phyloP scores from a whole-genome alignment of 2,797 vertebrate genomes.

The Eulemur rubriventer region DNA sequence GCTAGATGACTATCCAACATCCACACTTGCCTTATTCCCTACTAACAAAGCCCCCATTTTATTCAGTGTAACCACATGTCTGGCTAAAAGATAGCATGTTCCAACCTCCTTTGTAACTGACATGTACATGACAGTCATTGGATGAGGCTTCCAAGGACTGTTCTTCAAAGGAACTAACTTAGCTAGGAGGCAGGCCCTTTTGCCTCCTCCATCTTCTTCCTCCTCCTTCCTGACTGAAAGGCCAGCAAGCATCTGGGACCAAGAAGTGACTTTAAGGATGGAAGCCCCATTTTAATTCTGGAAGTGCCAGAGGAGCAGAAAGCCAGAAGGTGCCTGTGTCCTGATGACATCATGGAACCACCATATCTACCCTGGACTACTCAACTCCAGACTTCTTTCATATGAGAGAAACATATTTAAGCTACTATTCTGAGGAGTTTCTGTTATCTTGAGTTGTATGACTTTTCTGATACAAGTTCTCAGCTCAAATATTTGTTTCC shows the following conservation, averaged over 20 bases:
- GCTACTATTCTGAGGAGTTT: background rate
- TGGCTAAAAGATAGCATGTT: background rate
- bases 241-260: background rate
- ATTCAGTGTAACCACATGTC: background rate
- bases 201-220: background rate
- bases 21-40: background rate
- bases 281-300: background rate
- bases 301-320: background rate
- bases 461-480: slow-evolving; percentile 12
- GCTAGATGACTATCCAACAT: background rate
- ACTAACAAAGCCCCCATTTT: background rate
- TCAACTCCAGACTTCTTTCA: background rate
- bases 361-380: background rate
- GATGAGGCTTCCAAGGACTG: background rate
- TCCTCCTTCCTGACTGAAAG: background rate
- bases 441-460: slow-evolving; percentile 2
- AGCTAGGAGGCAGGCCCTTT: background rate
- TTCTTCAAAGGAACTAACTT: background rate
- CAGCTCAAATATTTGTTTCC: background rate
- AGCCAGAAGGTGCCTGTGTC: background rate
- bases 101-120: background rate
- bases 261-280: background rate
- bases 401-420: background rate
- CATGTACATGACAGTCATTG: background rate
- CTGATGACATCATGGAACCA: background rate